These are phyloP conservation scores for Glyptemys insculpta DNA, from an alignment of 2,797 vertebrate genomes.

Conservation along the genomic window DNA sequence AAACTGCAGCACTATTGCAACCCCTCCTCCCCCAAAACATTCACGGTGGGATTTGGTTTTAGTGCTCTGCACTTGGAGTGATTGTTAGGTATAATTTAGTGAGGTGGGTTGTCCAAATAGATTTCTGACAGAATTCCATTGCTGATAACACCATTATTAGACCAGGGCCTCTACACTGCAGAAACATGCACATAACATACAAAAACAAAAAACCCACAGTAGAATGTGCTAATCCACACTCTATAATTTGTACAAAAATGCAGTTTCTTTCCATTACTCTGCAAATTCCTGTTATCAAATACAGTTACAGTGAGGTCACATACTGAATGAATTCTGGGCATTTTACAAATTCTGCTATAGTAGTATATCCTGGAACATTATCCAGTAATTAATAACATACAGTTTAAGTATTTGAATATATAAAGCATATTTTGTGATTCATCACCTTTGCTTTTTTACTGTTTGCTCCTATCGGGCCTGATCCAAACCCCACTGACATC, in stretches of 20 bases:
- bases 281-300: not conserved
- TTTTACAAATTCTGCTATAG: not conserved
- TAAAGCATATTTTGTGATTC: not conserved
- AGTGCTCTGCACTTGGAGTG: not conserved
- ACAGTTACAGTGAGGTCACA: not conserved
- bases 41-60: not conserved
- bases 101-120: not conserved
- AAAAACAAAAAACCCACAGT: not conserved
- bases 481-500: not conserved
- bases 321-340: not conserved
- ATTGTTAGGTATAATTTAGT: not conserved
- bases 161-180: not conserved
- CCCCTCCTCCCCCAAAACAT: too few species aligned
- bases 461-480: not conserved
- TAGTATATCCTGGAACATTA: not conserved
- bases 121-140: not conserved
- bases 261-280: not conserved
- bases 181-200: not conserved
- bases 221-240: not conserved
- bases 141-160: not conserved
- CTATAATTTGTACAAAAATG: not conserved
- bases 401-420: not conserved
- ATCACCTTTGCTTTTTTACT: not conserved
- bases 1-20: not conserved
- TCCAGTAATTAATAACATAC: not conserved